These are phyloP conservation scores for Dromas ardeola DNA, from an alignment of 2,113 vertebrate genomes.

Conservation along the genomic window DNA sequence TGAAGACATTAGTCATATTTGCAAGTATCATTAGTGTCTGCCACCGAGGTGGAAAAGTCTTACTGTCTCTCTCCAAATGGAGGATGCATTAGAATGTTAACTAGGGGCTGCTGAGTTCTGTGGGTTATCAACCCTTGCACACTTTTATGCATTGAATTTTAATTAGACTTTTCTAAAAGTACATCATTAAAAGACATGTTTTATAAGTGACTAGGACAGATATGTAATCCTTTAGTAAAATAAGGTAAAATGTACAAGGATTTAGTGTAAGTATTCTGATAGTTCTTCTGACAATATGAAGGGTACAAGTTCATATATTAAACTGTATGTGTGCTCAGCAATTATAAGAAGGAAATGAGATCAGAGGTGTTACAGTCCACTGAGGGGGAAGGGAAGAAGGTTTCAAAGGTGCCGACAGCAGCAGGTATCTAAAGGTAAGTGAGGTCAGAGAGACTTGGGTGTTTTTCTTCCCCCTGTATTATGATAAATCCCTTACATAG, in stretches of 20 bases:
- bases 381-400: neutral
- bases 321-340: conserved; percentile 39
- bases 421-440: neutral
- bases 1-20: conserved; percentile 92
- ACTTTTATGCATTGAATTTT: conserved; percentile 71
- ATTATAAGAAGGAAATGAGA: conserved; percentile 17
- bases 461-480: neutral
- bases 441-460: neutral
- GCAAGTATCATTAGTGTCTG: conserved; percentile 85
- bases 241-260: conserved; percentile 59
- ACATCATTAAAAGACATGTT: conserved; percentile 66
- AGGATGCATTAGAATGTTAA: conserved; percentile 77
- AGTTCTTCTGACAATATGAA: conserved; percentile 39
- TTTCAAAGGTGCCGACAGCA: neutral
- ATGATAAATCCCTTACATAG: neutral
- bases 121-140: conserved; percentile 61
- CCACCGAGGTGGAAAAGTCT: conserved; percentile 77
- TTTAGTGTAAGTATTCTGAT: conserved; percentile 41
- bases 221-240: conserved; percentile 65
- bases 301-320: conserved; percentile 29
- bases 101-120: conserved; percentile 62
- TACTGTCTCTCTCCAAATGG: conserved; percentile 72
- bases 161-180: conserved; percentile 70
- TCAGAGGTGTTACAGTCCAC: neutral
- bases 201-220: conserved; percentile 53